A percentile compares a stretch with the other conserved stretches of the same genome.
Conservation (phyloP, 2,888 invertebrate species). For the Beris morrisii region DNA sequence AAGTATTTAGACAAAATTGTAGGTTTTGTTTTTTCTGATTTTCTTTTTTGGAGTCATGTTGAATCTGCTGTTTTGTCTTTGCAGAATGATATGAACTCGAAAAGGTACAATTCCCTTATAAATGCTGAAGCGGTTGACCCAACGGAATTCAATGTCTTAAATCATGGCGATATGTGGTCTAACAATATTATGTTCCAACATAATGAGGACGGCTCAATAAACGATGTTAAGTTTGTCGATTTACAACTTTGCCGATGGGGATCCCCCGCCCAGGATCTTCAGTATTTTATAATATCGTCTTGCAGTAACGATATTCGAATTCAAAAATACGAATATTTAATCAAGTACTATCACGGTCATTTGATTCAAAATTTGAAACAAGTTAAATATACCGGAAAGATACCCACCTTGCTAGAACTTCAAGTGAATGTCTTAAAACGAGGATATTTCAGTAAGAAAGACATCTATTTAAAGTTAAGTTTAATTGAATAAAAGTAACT, state of each 20-base stretch:
- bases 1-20: background rate
- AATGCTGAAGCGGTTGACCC: slow-evolving; percentile 36
- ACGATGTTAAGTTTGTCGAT: slow-evolving; percentile 48
- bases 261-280: slow-evolving; percentile 46
- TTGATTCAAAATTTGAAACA: slow-evolving; percentile 45
- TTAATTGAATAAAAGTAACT: background rate
- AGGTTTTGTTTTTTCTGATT: too few species aligned
- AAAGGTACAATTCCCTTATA: background rate
- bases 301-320: slow-evolving; percentile 46
- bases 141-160: slow-evolving; percentile 46
- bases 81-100: too few species aligned
- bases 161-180: slow-evolving; percentile 31
- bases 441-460: slow-evolving; percentile 20
- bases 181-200: slow-evolving; percentile 51
- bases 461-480: too few species aligned
- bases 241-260: slow-evolving; percentile 46
- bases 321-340: slow-evolving; percentile 49
- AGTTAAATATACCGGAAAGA: slow-evolving; percentile 43
- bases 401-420: slow-evolving; percentile 49
- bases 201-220: slow-evolving; percentile 44
- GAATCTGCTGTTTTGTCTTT: too few species aligned
- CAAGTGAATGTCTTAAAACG: slow-evolving; percentile 46
- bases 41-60: too few species aligned
- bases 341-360: slow-evolving; percentile 48
- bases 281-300: slow-evolving; percentile 51